Base-by-base conservation (phyloP, 2,113 vertebrate genomes). In the Salminus brasiliensis region DNA sequence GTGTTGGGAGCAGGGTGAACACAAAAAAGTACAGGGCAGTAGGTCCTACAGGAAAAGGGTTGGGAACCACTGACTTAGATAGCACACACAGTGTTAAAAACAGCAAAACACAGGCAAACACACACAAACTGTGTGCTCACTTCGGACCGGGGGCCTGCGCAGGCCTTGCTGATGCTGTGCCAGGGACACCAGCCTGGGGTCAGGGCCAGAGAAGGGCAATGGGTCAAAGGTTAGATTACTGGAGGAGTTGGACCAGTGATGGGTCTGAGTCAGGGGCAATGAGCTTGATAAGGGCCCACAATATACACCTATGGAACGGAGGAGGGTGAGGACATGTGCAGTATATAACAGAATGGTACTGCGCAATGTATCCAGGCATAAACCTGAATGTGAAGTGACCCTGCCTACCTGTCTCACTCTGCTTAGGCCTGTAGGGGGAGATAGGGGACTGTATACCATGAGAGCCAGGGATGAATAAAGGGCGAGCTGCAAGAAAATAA, bases 241-340 rank as follows among this genome's bases (percentile, higher is more conserved):
- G 53, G 77, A 65, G 34, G 55, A 34, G 23, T 11, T 52, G 57
- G 62, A 52, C 53, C 41, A 70, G 65, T 7, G 29, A n/a, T 49
- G 81, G 59, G 0, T 90, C 87, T 82, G 87, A 82, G 86, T 79
- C 86, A 84, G 53, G 83, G 75, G 79, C 74, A 83, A 85, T 39
- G 72, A 81, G 45, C 87, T 94, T 92, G 73, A 91, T 91, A 90
- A 93, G 74, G 79, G 93, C 93, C 85, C 93, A 90, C 70, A 34
- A 3, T 0, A 88, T 83, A 60, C 66, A 75, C 90, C 81, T 0
- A 88, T 85, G 88, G 87, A 87, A 88, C 91, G 81, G 72, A 86
- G 68, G 5, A 80, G 87, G 57, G 63, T 0, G 88, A 83, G 81
- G 23, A 66, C 45, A 34, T 65, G 27, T 53, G 30, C 30, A 49